Percentiles rank a stretch among this genome's conserved stretches.
phyloP scores from a whole-genome alignment of 2,113 vertebrate species.

The Zosterops japonicus region DNA sequence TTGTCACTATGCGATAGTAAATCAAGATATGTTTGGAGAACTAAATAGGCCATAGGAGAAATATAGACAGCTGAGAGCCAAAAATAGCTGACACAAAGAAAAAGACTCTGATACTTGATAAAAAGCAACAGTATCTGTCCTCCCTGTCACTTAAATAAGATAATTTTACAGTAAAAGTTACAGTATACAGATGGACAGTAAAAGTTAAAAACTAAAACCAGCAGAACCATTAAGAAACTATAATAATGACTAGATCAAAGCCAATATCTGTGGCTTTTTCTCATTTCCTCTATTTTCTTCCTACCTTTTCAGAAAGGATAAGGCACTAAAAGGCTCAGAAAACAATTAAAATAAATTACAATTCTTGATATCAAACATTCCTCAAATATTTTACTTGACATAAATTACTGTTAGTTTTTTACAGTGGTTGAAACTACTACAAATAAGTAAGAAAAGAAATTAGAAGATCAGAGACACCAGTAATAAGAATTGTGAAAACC shows the following conservation, averaged over 20 bases:
- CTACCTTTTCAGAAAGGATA: neutral
- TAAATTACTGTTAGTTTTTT: neutral
- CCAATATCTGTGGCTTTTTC: neutral
- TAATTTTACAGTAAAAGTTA: neutral
- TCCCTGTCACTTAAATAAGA: neutral
- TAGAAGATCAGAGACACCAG: neutral
- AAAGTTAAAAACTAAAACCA: neutral
- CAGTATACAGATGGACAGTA: neutral
- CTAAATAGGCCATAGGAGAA: conserved; percentile 31
- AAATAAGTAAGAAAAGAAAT: neutral
- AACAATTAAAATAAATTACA: neutral
- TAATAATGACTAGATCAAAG: neutral
- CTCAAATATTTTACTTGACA: neutral
- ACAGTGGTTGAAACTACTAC: neutral
- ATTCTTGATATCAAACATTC: neutral
- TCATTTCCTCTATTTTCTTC: neutral
- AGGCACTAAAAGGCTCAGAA: neutral
- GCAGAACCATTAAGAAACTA: neutral
- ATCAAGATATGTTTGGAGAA: conserved; percentile 14
- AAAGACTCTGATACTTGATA: neutral
- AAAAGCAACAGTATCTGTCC: neutral
- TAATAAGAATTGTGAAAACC: neutral
- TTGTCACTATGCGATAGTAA: neutral
- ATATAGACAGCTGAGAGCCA: neutral
- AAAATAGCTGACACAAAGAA: neutral